Conservation (phyloP, 1,140 invertebrate genomes). For the Diuraphis noxia region DNA sequence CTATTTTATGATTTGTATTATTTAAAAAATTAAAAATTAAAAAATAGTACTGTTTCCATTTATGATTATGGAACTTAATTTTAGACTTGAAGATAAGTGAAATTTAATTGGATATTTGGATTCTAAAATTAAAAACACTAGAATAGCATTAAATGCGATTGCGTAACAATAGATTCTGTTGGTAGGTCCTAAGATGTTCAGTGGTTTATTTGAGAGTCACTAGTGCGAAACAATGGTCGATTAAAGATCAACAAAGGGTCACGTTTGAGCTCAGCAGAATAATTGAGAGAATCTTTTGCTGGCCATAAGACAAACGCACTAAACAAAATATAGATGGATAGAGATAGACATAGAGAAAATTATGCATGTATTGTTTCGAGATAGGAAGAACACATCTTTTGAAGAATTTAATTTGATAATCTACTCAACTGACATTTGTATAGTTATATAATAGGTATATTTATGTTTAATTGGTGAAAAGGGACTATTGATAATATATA, state of each 20-base stretch:
- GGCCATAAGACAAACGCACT: not conserved
- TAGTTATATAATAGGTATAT: not conserved
- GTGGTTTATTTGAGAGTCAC: constrained; percentile 27
- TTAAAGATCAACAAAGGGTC: constrained; percentile 36
- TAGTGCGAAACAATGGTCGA: constrained; percentile 38
- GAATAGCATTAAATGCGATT: constrained; percentile 32
- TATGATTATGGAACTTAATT: constrained; percentile 8
- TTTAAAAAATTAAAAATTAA: too few species aligned
- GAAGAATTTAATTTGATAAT: not conserved
- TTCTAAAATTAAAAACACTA: not conserved
- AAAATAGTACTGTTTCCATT: not conserved
- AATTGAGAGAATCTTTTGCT: constrained; percentile 10
- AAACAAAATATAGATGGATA: not conserved
- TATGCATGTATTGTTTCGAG: not conserved
- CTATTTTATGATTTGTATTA: not conserved
- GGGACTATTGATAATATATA: not conserved
- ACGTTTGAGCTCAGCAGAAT: constrained; percentile 16
- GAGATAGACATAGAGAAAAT: not conserved
- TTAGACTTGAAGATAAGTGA: not conserved
- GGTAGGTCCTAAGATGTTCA: constrained; percentile 22
- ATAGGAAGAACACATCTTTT: not conserved
- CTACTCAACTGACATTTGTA: not conserved
- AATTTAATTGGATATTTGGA: not conserved
- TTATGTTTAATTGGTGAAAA: not conserved
- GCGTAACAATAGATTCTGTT: not conserved